Base-by-base conservation (phyloP, 2,797 vertebrate species). In the Hipposideros larvatus region DNA sequence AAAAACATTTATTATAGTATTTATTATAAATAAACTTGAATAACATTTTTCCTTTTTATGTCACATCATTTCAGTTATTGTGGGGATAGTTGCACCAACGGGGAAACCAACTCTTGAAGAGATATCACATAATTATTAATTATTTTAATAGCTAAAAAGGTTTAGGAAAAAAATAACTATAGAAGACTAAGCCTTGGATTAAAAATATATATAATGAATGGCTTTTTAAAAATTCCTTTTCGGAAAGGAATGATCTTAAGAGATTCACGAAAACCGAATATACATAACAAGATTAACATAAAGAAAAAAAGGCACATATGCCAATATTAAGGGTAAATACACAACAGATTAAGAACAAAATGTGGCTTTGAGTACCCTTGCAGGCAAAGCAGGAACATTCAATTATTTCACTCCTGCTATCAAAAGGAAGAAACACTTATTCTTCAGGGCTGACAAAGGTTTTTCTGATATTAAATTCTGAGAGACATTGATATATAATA, bases 381-480 rank as follows among this genome's bases (percentile, higher is more conserved):
- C 22, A 73, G 66, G 88, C 19, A 75, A n/a, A 90, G 24, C 26
- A 53, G 87, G 31, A 71, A 83, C 3, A 94, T 77, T 79, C 19
- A 11, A 14, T 68, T 71, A 68, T 57, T 70, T 93, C 26, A 75
- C 16, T 85, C 34, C 22, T 74, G 15, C 73, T 82, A 74, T 26
- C 16, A 85, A 75, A 84, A 90, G 59, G 41, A 93, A 31, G 51
- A 57, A 87, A 86, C 43, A 86, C 68, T 53, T 28, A 48, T 53
- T 26, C 43, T 70, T 63, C 28, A 43, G 6, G 5, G 31, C 18
- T 41, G 43, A 77, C 63, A 83, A 43, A 75, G 4, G 34, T 68
- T 68, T 85, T 94, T 59, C 77, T 91, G 28, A 86, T 43, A 71
- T 31, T 65, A 77, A 91, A 96, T 91, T 86, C 41, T 63, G 75